Base-by-base conservation (phyloP, 2,113 vertebrate genomes). In the Dolichallabes microphthalmus region DNA sequence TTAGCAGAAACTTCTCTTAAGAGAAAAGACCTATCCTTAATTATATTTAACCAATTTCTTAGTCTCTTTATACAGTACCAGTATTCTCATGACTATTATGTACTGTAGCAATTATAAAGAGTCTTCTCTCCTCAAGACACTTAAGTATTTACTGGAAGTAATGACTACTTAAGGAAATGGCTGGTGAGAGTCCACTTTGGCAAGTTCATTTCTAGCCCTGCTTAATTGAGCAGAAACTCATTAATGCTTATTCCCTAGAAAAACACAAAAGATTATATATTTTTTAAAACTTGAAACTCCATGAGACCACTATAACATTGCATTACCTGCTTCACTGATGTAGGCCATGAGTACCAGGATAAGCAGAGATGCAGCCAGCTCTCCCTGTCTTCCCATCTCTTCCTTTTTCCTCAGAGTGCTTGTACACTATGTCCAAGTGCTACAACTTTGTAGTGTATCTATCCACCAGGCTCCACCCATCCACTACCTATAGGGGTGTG, bases 311-410 rank as follows among this genome's bases (percentile, higher is more conserved):
- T 64, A 27, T 19, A 64, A 27, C 12, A 17, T 27, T 55, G 8
- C 15, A 83, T 92, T 89, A 94, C 93, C 93, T 90, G 92, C 92
- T 58, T 93, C 89, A 74, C 92, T 92, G 89, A 92, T 89, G 85
- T 89, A 89, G 77, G 87, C 88, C 58, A 91, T 85, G 75, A 93
- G 85, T 81, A 92, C 87, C 86, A 91, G 57, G 55, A 88, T 80
- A 25, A 94, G 85, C 77, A 94, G 87, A 17, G 85, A 87, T 57
- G 84, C 85, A 81, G 89, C 91, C 88, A 93, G 90, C 84, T 89
- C 85, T 8, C 91, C 53, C 27, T 39, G 79, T 74, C 91, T 85
- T 86, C 82, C 84, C 86, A 90, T 91, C 53, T 80, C 80, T 84
- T 55, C 57, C 55, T 80, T 68, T 88, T 66, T 82, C 2, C 71